Evolutionary conservation across 1,140 invertebrate genomes (phyloP).

Genomic region (Drosophila lowei): DNA sequence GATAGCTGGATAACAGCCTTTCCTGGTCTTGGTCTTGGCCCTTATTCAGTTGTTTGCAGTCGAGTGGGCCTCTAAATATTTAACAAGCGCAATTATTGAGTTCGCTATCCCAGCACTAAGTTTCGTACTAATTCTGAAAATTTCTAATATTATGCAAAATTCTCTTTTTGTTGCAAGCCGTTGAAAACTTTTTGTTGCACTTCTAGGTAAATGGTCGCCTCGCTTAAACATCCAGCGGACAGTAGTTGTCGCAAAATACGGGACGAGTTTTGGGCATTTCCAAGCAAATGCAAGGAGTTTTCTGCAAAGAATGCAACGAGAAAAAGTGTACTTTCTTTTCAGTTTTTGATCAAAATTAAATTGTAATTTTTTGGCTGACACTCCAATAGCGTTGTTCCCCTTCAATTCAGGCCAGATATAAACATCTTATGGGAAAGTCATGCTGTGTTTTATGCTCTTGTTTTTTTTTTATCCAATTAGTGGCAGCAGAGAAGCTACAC

Average conservation of each 20-base stretch:
- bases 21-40: not conserved
- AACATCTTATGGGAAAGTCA: no score
- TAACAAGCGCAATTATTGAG: constrained; percentile 70
- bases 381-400: no score
- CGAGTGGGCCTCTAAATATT: constrained; percentile 56
- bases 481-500: no score
- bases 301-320: no score
- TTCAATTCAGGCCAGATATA: no score
- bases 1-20: not conserved
- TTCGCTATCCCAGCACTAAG: constrained; percentile 48
- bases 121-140: constrained; percentile 57
- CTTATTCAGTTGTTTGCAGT: constrained; percentile 34
- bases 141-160: constrained; percentile 28
- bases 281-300: no score
- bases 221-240: not conserved
- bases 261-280: no score
- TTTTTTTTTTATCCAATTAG: no score
- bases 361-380: no score
- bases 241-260: constrained; percentile 1
- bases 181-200: constrained; percentile 18
- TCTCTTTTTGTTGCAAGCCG: constrained; percentile 4
- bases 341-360: no score
- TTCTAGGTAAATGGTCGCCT: constrained; percentile 3
- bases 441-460: no score
- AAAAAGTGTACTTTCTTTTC: no score